A percentile compares a stretch with the other conserved stretches of the same genome.
Evolutionary conservation across 2,113 vertebrate species (phyloP).

Genomic region (Chamaetylas fuelleborni): DNA sequence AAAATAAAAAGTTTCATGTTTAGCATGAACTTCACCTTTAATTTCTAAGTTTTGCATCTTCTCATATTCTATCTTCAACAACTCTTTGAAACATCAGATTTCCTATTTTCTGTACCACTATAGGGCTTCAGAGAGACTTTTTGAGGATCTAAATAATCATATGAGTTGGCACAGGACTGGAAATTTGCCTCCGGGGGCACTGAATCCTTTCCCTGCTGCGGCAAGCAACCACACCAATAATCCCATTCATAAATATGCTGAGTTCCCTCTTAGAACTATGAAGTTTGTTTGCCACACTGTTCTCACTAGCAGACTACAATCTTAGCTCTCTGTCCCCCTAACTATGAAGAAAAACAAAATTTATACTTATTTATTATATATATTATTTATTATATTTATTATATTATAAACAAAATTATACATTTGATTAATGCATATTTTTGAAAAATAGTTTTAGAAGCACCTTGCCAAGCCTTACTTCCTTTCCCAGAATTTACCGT

Average conservation of each 20-base stretch:
- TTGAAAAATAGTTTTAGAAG: not conserved
- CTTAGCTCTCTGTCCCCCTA: not conserved
- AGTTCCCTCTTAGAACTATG: not conserved
- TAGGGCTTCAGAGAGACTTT: not conserved
- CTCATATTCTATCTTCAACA: not conserved
- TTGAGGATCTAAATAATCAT: not conserved
- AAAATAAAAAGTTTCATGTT: not conserved
- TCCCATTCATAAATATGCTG: constrained; percentile 40
- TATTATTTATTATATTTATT: too few relatives aligned
- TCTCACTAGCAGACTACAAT: not conserved
- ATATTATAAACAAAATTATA: too few relatives aligned
- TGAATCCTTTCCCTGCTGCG: constrained; percentile 20
- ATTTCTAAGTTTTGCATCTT: not conserved
- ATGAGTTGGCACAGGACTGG: constrained; percentile 14
- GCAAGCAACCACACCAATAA: constrained; percentile 31
- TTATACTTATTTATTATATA: too few relatives aligned
- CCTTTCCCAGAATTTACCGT: not conserved
- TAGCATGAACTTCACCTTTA: not conserved
- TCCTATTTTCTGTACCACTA: not conserved
- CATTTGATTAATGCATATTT: not conserved
- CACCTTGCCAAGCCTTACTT: not conserved
- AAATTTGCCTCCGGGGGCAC: constrained; percentile 37
- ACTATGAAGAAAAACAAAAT: not conserved
- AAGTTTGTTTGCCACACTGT: not conserved
- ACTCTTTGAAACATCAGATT: not conserved